Conservation (phyloP, 2,113 vertebrate species). For the Myrmecophaga tridactyla region DNA sequence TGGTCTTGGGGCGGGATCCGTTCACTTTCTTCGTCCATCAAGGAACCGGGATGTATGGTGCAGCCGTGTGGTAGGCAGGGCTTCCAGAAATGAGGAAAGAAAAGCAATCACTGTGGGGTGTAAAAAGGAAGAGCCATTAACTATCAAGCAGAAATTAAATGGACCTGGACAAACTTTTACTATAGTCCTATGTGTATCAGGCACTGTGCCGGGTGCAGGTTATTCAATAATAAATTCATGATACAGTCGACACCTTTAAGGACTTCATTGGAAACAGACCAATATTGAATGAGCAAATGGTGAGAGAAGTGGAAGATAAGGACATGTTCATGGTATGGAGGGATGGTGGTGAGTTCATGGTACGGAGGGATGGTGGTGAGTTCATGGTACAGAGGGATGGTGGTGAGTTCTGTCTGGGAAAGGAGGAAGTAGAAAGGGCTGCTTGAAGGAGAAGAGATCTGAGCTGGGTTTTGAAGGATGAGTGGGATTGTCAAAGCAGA, state of each 20-base stretch:
- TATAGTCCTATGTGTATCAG: background rate
- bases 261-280: background rate
- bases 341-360: no score
- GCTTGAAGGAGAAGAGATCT: background rate
- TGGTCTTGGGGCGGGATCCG: conserved; percentile 43
- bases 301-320: background rate
- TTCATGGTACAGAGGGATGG: background rate
- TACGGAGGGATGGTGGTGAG: no score
- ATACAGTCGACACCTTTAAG: background rate
- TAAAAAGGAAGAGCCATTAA: conserved; percentile 34
- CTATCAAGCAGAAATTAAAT: background rate
- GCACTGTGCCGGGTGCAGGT: background rate
- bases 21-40: conserved; percentile 69
- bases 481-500: background rate
- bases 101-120: conserved; percentile 53
- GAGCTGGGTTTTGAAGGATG: background rate
- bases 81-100: conserved; percentile 39
- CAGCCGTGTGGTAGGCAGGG: conserved; percentile 41
- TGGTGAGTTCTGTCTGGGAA: background rate
- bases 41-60: background rate
- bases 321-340: background rate
- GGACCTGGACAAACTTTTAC: background rate
- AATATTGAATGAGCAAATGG: background rate
- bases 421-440: background rate
- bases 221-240: background rate